Conservation (phyloP, 2,797 vertebrate genomes). For the Diceros bicornis region DNA sequence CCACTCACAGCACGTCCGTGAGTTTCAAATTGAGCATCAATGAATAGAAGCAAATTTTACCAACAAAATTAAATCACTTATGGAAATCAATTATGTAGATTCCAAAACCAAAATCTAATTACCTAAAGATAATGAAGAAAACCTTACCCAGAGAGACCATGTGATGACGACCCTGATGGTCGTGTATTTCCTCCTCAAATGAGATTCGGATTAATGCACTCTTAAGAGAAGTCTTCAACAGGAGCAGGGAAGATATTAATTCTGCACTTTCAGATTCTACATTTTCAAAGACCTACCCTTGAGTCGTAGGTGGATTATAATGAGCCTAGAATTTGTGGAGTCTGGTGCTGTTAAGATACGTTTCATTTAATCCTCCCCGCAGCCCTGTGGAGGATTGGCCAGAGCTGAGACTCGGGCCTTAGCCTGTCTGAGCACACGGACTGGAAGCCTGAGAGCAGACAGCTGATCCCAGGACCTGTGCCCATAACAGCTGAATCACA, state of each 20-base stretch:
- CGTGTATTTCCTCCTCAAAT: not conserved
- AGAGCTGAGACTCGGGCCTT: not conserved
- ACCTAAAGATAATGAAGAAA: not conserved
- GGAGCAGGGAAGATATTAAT: not conserved
- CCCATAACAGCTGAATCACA: not conserved
- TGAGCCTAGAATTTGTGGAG: not conserved
- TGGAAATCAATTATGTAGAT: not conserved
- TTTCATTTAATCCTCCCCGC: not conserved
- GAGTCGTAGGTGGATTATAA: not conserved
- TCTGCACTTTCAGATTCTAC: not conserved
- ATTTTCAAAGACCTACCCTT: not conserved
- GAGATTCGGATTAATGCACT: not conserved
- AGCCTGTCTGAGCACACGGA: not conserved
- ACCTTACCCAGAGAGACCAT: not conserved
- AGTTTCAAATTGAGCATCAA: not conserved
- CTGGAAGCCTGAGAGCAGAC: not conserved
- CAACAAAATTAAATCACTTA: not conserved
- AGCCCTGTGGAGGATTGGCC: not conserved
- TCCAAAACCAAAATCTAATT: slow-evolving; percentile 16
- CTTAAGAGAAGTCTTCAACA: not conserved
- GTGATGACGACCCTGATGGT: not conserved
- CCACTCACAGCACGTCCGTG: not conserved
- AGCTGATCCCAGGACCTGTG: not conserved
- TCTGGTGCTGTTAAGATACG: not conserved
- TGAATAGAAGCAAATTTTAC: slow-evolving; percentile 5